Conservation (phyloP, 2,797 vertebrate species). For the Okamejei kenojei region DNA sequence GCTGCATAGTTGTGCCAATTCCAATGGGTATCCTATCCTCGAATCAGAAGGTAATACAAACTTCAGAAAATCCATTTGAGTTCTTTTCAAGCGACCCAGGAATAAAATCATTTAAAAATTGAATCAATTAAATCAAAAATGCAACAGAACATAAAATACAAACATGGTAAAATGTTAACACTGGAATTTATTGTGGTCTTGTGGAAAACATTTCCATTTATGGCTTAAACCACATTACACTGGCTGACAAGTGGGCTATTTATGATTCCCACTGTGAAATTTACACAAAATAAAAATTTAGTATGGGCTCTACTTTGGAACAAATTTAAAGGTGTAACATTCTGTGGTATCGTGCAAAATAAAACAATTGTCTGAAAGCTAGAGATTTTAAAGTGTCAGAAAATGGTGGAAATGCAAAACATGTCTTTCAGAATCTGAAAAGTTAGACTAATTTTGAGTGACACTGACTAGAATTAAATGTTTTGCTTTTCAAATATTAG, state of each 20-base stretch:
- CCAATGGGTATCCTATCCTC: background rate
- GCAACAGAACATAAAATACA: background rate
- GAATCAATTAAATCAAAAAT: background rate
- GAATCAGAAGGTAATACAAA: background rate
- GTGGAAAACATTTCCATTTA: background rate
- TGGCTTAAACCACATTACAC: background rate
- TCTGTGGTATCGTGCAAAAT: background rate
- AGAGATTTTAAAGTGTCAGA: background rate
- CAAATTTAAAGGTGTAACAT: background rate
- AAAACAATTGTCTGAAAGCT: background rate
- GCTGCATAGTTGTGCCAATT: background rate
- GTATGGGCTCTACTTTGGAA: background rate
- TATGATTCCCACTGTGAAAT: background rate
- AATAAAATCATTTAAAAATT: background rate
- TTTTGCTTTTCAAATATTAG: conserved; percentile 8
- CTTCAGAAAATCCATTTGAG: background rate
- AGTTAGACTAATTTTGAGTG: background rate
- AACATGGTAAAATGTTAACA: conserved; percentile 22
- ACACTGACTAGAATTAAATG: background rate
- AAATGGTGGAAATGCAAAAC: background rate
- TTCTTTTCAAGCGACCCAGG: background rate
- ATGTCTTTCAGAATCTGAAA: background rate
- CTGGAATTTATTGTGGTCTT: conserved; percentile 9
- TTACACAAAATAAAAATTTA: background rate
- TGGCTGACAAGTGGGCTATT: background rate